These are phyloP conservation scores for Scolopax mira DNA, from an alignment of 2,113 vertebrate genomes.

Conservation along the genomic window DNA sequence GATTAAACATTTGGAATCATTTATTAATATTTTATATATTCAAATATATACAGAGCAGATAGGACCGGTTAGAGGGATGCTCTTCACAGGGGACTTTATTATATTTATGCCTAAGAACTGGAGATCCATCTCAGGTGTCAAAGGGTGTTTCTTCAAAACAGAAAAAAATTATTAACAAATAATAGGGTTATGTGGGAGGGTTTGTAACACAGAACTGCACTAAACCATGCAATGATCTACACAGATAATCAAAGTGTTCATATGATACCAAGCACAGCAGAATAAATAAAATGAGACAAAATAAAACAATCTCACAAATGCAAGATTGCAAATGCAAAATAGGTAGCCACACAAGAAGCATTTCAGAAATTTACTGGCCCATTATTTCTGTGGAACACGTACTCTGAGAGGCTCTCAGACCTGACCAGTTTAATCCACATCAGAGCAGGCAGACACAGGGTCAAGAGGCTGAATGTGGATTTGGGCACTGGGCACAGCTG, in stretches of 20 bases:
- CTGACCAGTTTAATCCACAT: slow-evolving; percentile 44
- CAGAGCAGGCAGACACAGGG: not conserved
- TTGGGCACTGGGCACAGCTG: slow-evolving; percentile 54
- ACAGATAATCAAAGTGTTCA: not conserved
- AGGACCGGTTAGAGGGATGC: not conserved
- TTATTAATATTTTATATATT: slow-evolving; percentile 61
- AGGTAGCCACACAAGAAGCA: not conserved
- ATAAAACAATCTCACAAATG: not conserved
- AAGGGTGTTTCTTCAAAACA: slow-evolving; percentile 27
- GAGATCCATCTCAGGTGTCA: slow-evolving; percentile 18
- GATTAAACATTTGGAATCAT: slow-evolving; percentile 50
- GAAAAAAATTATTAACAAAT: slow-evolving; percentile 32
- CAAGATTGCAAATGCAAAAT: not conserved
- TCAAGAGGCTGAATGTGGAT: slow-evolving; percentile 13
- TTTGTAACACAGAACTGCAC: not conserved
- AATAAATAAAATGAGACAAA: not conserved
- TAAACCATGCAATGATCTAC: slow-evolving; percentile 13
- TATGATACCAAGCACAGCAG: not conserved
- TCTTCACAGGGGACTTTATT: slow-evolving; percentile 32
- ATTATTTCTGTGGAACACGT: accelerated
- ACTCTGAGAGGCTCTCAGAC: not conserved
- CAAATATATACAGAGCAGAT: slow-evolving; percentile 44
- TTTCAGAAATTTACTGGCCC: not conserved
- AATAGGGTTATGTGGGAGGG: not conserved
- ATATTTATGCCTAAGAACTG: slow-evolving; percentile 11